A percentile compares a stretch with the other conserved stretches of the same genome.
Evolutionary conservation across 2,113 vertebrate genomes (phyloP).

Genomic region (Rhegmatorhina hoffmannsi): DNA sequence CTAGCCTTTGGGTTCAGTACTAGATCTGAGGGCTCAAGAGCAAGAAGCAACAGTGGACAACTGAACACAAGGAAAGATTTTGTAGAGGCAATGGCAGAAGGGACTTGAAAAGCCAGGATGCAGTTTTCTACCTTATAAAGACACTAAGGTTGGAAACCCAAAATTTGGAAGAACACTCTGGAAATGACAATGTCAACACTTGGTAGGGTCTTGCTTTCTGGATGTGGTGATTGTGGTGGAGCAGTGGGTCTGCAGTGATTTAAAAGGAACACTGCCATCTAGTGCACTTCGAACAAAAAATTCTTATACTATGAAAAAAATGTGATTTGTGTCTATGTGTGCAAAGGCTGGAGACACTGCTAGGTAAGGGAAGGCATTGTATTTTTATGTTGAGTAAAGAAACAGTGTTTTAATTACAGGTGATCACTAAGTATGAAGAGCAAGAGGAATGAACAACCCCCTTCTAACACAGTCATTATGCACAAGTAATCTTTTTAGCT

Average conservation of each 20-base stretch:
- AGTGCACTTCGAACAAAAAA: neutral
- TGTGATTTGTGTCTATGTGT: neutral
- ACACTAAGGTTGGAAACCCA: neutral
- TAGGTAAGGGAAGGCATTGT: neutral
- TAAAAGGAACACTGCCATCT: constrained; percentile 64
- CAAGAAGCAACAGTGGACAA: neutral
- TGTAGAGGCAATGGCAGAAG: neutral
- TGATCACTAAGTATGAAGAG: neutral
- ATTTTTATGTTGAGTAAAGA: neutral
- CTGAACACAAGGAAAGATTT: neutral
- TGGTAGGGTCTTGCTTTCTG: neutral
- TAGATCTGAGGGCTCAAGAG: neutral
- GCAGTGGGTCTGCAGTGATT: neutral
- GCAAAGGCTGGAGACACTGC: neutral
- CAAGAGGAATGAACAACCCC: neutral
- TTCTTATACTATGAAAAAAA: neutral
- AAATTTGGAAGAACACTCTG: neutral
- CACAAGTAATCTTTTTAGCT: neutral
- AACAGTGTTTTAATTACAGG: neutral
- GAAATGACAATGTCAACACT: neutral
- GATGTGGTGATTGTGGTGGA: neutral
- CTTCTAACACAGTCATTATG: neutral
- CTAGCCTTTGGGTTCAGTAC: neutral
- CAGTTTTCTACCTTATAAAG: neutral
- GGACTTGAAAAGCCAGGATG: neutral